Conservation (phyloP, 1,140 invertebrate species). For the Notospermus geniculatus region DNA sequence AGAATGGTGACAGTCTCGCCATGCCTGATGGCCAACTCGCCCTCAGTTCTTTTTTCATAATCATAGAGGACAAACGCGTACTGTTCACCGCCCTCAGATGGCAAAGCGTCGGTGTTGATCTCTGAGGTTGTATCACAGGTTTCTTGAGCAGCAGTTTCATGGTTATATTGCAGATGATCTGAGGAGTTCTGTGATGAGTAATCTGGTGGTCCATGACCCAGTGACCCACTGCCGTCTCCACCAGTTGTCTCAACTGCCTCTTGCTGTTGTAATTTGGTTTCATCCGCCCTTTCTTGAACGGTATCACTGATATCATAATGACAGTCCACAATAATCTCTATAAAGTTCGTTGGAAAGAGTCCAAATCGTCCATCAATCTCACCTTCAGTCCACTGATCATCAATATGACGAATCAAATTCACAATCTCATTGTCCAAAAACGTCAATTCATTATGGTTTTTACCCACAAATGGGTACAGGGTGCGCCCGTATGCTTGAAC, state of each 20-base stretch:
- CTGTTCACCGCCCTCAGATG: slow-evolving; percentile 19
- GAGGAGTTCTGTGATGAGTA: not conserved
- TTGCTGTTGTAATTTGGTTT: too few relatives aligned
- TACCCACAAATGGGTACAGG: slow-evolving; percentile 63
- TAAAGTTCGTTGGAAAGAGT: slow-evolving; percentile 65
- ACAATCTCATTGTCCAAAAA: slow-evolving; percentile 64
- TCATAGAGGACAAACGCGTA: slow-evolving; percentile 58
- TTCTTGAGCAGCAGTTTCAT: not conserved
- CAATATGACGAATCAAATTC: slow-evolving; percentile 62
- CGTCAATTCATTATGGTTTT: slow-evolving; percentile 64
- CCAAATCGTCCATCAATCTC: slow-evolving; percentile 62
- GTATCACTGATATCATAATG: slow-evolving; percentile 28
- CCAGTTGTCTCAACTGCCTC: too few relatives aligned
- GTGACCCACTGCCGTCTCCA: too few relatives aligned
- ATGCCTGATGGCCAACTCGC: slow-evolving; percentile 60
- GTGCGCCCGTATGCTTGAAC: slow-evolving; percentile 65
- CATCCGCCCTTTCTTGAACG: too few relatives aligned
- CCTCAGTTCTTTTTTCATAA: slow-evolving; percentile 60
- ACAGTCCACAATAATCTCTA: slow-evolving; percentile 68
- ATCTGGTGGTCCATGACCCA: too few relatives aligned
- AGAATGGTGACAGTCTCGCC: slow-evolving; percentile 61
- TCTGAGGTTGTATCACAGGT: not conserved
- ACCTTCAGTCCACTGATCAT: slow-evolving; percentile 68
- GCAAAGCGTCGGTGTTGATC: not conserved
- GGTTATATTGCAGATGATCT: not conserved